Percentiles rank a stretch among this genome's conserved stretches.
These are phyloP conservation scores for Eutolmus rufibarbis DNA, from an alignment of 2,888 invertebrate species.

Conservation along the genomic window DNA sequence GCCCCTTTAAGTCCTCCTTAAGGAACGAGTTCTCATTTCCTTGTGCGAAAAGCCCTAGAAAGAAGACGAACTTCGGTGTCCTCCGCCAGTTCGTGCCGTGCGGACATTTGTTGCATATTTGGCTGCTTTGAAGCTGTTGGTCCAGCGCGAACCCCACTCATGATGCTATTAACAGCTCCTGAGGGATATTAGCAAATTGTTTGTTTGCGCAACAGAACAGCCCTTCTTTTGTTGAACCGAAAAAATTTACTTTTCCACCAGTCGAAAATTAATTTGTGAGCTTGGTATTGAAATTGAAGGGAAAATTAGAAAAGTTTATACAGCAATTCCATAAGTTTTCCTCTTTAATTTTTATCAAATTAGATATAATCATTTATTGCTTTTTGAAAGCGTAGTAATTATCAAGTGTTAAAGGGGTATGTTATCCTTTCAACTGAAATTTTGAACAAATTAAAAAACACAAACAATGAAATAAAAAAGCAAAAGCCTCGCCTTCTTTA, in stretches of 20 bases:
- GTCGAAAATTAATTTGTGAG: not conserved
- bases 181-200: slow-evolving; percentile 47
- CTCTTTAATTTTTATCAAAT: too few relatives aligned
- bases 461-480: not conserved
- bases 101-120: not conserved
- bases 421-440: too few relatives aligned
- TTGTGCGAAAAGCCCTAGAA: not conserved
- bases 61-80: not conserved
- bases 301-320: not conserved
- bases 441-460: not conserved
- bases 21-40: not conserved
- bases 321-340: too few relatives aligned
- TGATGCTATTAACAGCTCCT: slow-evolving; percentile 36
- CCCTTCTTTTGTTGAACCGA: not conserved
- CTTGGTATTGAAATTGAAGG: not conserved
- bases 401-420: too few relatives aligned
- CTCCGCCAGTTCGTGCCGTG: not conserved
- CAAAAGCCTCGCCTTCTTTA: not conserved
- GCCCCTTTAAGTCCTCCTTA: not conserved
- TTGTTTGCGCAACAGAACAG: slow-evolving; percentile 41
- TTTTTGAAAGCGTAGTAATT: too few relatives aligned
- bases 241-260: not conserved
- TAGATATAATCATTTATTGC: too few relatives aligned
- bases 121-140: not conserved
- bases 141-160: not conserved